These are phyloP conservation scores for Polymixis flavicincta DNA, from an alignment of 2,888 invertebrate genomes.

Conservation along the genomic window DNA sequence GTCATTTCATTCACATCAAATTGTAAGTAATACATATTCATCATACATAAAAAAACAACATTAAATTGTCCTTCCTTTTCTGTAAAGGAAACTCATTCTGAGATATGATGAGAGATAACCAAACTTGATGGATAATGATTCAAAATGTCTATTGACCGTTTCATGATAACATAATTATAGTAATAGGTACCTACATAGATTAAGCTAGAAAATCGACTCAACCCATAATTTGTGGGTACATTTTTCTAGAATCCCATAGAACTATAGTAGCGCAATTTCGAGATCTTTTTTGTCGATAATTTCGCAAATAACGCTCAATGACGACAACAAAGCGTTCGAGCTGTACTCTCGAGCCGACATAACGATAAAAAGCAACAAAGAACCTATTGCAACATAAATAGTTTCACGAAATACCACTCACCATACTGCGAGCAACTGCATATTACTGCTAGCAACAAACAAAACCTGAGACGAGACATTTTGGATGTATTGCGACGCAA, in stretches of 20 bases:
- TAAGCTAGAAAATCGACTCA: background rate
- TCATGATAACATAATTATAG: slow-evolving; percentile 18
- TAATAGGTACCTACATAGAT: slow-evolving; percentile 4
- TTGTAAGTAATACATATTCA: background rate
- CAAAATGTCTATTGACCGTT: slow-evolving; percentile 21
- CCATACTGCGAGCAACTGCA: slow-evolving; percentile 80
- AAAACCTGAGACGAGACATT: slow-evolving; percentile 81
- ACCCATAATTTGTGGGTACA: slow-evolving; percentile 47
- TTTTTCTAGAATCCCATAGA: slow-evolving; percentile 63
- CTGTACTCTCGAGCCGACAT: slow-evolving; percentile 61
- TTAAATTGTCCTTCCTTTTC: background rate
- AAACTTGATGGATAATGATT: slow-evolving; percentile 25
- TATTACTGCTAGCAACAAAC: slow-evolving; percentile 78
- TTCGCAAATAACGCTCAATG: slow-evolving; percentile 72
- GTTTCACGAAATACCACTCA: slow-evolving; percentile 74
- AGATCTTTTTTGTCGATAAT: slow-evolving; percentile 67
- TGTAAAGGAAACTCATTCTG: background rate
- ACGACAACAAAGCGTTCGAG: slow-evolving; percentile 69
- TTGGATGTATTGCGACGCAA: slow-evolving; percentile 65
- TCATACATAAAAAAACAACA: background rate
- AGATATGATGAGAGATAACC: slow-evolving; percentile 16
- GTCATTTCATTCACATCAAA: slow-evolving; percentile 31
- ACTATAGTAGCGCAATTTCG: slow-evolving; percentile 59
- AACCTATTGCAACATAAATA: slow-evolving; percentile 69
- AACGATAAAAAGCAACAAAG: slow-evolving; percentile 78